Base-by-base conservation (phyloP, 2,113 vertebrate genomes). In the Vanacampus margaritifer region DNA sequence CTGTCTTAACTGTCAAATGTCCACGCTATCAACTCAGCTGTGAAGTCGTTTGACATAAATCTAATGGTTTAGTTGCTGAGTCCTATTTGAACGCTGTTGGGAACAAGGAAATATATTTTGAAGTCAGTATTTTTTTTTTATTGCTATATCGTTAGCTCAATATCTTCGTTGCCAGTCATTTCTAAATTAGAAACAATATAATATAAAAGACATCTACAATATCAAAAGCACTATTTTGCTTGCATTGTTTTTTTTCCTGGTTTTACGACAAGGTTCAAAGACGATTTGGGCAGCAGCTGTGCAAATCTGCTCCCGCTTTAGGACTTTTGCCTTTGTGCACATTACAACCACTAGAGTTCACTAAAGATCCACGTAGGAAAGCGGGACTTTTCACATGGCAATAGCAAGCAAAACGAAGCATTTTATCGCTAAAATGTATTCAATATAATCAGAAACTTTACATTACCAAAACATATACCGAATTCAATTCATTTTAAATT, bases 321-420 rank as follows among this genome's bases (percentile, higher is more conserved):
- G 50, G 3, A 21, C 35, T 6, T 37, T 1, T 12, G 21, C 1
- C 13, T 0, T 36, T 19, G n/a, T 11, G 2, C 67, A 0, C 0
- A 0, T 5, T 36, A 1, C 21, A 1, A 13, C 84, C 88, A 67
- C 74, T 74, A 80, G 88, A 88, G 77, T 80, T 69, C 86, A 19
- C 32, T 77, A 70, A 74, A 74, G 74, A 50, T 73, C 81, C 79
- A 56, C 2, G 62, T 6, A 71, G 66, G 53, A 21, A 32, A 35
- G 21, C 21, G 1, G 0, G 43, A 7, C 43, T 36, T n/a, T 26
- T 32, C 43, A n/a, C 62, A 10, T 12, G 1, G 24, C 39, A 70
- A 2, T 10, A 65, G 57, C 50, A 46, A 53, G 8, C 5, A 32
- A 19, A 65, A 46, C 11, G 41, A 19, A 35, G 45, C 7, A 66